These are phyloP conservation scores for Campoletis raptor DNA, from an alignment of 2,888 invertebrate species.

Conservation along the genomic window DNA sequence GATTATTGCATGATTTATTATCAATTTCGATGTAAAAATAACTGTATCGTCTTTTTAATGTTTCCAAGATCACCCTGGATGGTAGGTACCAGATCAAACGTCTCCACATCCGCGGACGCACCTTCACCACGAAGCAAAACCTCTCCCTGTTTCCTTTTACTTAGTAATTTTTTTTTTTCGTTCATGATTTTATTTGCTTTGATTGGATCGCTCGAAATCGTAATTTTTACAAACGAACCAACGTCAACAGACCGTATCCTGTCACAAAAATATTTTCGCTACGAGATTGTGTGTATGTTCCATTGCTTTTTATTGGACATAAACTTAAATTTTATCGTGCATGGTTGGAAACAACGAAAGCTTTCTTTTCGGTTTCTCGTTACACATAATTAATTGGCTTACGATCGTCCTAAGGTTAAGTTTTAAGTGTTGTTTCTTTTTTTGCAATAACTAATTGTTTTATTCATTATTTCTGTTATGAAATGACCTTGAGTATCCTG, in stretches of 20 bases:
- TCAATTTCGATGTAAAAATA: background rate
- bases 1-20: background rate
- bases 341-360: background rate
- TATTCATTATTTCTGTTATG: background rate
- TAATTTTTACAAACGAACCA: background rate
- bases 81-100: background rate
- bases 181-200: background rate
- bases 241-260: background rate
- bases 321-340: background rate
- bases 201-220: background rate
- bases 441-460: background rate
- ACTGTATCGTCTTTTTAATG: background rate
- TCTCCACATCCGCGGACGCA: background rate
- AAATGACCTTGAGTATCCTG: background rate
- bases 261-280: constrained; percentile 5
- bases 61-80: no score
- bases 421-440: background rate
- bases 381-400: background rate
- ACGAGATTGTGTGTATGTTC: background rate
- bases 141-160: constrained; percentile 25
- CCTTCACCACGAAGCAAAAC: constrained; percentile 37
- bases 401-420: background rate
- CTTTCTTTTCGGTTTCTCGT: background rate
- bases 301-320: background rate
- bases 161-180: background rate